Evolutionary conservation across 2,888 invertebrate genomes (phyloP).

Genomic region (Conistra vaccinii): DNA sequence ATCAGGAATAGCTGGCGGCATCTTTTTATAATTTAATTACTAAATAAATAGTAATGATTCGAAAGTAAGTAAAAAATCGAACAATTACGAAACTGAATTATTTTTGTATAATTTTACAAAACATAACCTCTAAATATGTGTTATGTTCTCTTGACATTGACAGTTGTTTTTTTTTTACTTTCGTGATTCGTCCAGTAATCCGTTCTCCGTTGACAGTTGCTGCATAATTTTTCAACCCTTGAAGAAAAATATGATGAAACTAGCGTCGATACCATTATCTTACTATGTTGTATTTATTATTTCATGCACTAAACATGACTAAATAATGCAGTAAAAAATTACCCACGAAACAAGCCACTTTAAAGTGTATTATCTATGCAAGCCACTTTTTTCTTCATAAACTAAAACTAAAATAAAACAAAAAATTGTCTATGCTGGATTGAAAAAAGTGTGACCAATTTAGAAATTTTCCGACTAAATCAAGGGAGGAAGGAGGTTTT

Average conservation of each 20-base stretch:
- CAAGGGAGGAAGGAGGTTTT: not conserved
- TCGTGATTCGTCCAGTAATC: not conserved
- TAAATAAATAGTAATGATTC: not conserved
- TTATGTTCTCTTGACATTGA: not conserved
- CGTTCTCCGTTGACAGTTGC: no score
- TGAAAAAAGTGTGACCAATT: not conserved
- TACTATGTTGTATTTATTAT: not conserved
- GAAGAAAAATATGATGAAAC: not conserved
- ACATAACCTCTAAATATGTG: constrained; percentile 32
- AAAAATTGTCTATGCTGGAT: no score
- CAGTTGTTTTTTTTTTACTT: not conserved
- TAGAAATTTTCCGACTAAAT: not conserved
- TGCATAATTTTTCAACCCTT: no score
- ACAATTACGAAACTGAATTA: not conserved
- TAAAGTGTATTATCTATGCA: no score
- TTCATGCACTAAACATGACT: not conserved
- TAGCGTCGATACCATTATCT: not conserved
- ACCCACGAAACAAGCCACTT: no score
- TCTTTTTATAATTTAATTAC: constrained; percentile 27
- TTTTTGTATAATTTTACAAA: not conserved
- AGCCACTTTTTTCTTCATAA: no score
- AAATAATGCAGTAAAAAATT: not conserved
- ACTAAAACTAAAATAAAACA: no score
- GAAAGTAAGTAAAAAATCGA: no score
- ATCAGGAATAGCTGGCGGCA: constrained; percentile 79